Evolutionary conservation across 2,113 vertebrate species (phyloP).

Genomic region (Chelonoidis abingdonii): DNA sequence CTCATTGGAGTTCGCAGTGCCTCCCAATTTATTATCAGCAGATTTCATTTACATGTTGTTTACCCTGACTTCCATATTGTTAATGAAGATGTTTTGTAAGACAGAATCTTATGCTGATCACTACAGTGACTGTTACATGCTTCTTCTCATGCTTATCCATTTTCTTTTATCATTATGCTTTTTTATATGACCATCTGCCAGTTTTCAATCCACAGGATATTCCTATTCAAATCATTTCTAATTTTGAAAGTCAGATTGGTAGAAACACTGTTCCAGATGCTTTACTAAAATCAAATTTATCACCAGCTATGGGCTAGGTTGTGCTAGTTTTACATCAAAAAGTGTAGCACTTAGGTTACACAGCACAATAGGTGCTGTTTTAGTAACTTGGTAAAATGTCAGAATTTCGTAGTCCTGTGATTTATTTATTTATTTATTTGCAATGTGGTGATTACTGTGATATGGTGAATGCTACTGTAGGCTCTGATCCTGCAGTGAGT

Average conservation of each 20-base stretch:
- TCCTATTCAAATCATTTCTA: neutral
- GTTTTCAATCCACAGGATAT: neutral
- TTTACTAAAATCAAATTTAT: neutral
- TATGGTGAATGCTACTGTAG: neutral
- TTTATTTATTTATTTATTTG: neutral
- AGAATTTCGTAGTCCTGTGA: neutral
- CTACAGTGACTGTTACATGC: neutral
- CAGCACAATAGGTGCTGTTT: neutral
- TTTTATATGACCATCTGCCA: neutral
- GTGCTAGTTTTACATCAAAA: neutral
- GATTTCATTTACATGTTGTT: conserved; percentile 37
- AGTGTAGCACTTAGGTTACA: neutral
- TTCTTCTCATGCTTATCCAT: neutral
- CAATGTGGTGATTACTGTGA: neutral
- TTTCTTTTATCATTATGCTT: conserved; percentile 4
- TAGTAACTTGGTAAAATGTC: neutral
- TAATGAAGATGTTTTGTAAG: neutral
- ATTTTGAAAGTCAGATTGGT: neutral
- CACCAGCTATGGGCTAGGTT: neutral
- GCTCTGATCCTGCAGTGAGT: neutral
- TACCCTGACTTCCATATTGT: rapidly evolving
- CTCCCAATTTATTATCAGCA: neutral
- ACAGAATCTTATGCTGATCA: neutral
- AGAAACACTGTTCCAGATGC: neutral
- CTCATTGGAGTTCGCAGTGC: neutral